Conservation (phyloP, 2,797 vertebrate genomes). For the Hydrophis major region DNA sequence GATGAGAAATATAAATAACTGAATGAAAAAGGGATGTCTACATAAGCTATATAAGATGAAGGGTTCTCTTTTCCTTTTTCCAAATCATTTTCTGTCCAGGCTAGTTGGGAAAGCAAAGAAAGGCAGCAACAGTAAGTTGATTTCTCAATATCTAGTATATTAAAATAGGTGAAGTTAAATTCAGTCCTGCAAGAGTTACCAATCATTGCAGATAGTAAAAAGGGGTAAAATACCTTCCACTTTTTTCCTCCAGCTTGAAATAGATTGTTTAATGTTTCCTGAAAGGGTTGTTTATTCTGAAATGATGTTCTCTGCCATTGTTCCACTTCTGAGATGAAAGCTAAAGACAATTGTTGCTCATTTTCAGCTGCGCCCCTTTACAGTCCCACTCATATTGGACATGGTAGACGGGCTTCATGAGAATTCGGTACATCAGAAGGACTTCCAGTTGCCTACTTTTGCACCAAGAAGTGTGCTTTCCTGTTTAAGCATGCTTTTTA, state of each 20-base stretch:
- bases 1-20: background rate
- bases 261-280: background rate
- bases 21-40: background rate
- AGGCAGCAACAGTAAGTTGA: background rate
- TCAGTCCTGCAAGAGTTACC: background rate
- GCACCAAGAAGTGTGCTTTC: background rate
- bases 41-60: background rate
- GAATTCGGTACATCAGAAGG: background rate
- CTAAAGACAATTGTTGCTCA: background rate
- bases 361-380: background rate
- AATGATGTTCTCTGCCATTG: background rate
- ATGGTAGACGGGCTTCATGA: background rate
- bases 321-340: background rate
- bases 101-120: background rate
- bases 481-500: background rate
- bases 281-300: background rate
- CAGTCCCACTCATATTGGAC: background rate
- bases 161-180: background rate
- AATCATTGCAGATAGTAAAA: background rate
- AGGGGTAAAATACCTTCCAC: background rate
- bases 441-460: background rate
- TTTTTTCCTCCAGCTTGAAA: background rate
- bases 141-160: background rate
- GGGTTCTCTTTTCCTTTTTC: background rate
- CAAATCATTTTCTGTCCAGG: background rate